Evolutionary conservation across 1,140 invertebrate species (phyloP), one percentile per base, ranked within the genome.

Genomic region (Spodoptera frugiperda): DNA sequence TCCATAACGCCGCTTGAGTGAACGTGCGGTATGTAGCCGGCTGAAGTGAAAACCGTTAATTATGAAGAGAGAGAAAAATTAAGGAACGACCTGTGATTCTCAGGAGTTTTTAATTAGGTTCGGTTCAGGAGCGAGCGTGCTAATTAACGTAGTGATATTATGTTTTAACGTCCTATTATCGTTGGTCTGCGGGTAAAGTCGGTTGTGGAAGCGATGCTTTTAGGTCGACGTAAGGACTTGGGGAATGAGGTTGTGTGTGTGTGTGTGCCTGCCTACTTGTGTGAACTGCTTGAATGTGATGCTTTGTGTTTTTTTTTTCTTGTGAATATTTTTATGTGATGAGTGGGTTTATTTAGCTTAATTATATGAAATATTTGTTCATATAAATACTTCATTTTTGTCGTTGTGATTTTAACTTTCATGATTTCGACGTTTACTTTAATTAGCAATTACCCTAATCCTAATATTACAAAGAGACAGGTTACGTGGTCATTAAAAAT

Each of bases 1-100:
- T 77, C 76, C 76, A 72, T 75, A 80, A 80, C 67, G 71, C 21
- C 57, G 72, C 44, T 72, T 25, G 76, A 78, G 65, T 67, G 51
- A 21, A 72, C 55, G 51, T 57, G 74, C 39, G 74, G 72, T 63
- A 59, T 74, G 54, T 61, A 71, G 33, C 55, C 44, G 12, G 44
- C 39, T 73, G 44, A 30, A 39, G 57, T 53, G 25, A 15, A 73
- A 46, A 63, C 48, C 59, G 57, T 75, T 75, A 53, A 65, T 75
- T 75, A 65, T 21, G 54, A 63, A 17, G 44, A 59, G n/a, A 57
- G 17, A 12, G 21, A 59, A 73, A 73, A 73, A 61, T 44, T 71
- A 68, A 68, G 48, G 14, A 15, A 68, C 51, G 39, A 65, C n/a
- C 57, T 39, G 6, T 39, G 61, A 65, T 49, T 65, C 61, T 15